Conservation (phyloP, 2,113 vertebrate species). For the Sciurus niger region DNA sequence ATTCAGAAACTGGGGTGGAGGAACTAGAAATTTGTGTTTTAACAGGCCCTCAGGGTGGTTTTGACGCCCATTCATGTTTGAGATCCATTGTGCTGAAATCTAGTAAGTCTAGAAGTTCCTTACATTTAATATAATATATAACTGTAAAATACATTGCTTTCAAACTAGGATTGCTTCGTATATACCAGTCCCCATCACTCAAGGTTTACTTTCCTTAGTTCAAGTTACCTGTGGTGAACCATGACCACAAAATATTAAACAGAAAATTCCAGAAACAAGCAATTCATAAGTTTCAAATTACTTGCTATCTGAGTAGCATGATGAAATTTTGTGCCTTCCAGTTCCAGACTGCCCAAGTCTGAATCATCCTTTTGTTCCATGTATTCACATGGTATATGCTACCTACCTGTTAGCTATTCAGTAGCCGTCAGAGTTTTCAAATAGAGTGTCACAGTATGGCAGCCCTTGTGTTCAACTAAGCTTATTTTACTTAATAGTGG, state of each 20-base stretch:
- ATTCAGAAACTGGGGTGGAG: not conserved
- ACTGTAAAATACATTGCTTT: constrained; percentile 30
- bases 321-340: not conserved
- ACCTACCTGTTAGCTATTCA: not conserved
- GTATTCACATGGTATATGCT: not conserved
- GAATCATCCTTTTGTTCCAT: not conserved
- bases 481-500: not conserved
- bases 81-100: not conserved
- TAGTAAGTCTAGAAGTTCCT: constrained; percentile 9
- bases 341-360: not conserved
- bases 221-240: not conserved
- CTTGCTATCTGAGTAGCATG: not conserved
- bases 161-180: constrained; percentile 35
- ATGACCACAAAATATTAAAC: not conserved
- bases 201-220: not conserved
- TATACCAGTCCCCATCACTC: not conserved
- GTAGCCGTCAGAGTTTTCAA: not conserved
- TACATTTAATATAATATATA: not conserved
- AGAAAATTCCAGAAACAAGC: not conserved
- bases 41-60: not conserved
- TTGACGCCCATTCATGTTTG: not conserved
- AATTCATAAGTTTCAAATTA: not conserved
- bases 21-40: not conserved
- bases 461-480: not conserved
- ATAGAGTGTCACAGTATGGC: not conserved